phyloP scores from a whole-genome alignment of 1,140 invertebrate species.

The Wiebesia pumilae region DNA sequence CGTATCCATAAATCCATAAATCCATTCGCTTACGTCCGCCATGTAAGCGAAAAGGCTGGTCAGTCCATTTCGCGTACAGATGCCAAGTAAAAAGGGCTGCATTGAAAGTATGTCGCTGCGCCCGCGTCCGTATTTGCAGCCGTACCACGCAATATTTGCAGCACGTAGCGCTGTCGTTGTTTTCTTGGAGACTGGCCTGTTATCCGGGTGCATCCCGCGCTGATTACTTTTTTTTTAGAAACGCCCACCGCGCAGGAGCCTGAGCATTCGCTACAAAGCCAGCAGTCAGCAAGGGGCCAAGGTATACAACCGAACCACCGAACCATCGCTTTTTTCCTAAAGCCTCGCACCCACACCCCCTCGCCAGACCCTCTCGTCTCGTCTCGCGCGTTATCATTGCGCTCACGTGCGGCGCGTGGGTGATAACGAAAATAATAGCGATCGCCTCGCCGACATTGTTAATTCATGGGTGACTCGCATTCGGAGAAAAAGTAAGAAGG shows the following conservation, averaged over 20 bases:
- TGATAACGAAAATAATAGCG: neutral
- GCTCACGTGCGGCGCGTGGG: neutral
- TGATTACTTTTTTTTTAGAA: slow-evolving; percentile 76
- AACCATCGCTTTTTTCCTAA: slow-evolving; percentile 34
- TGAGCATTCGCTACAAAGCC: slow-evolving; percentile 77
- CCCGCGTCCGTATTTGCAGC: neutral
- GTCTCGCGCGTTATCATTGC: neutral
- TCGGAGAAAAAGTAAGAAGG: too few species aligned
- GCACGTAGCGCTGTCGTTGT: neutral
- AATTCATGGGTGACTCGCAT: neutral
- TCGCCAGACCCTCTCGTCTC: neutral
- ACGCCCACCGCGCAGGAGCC: slow-evolving; percentile 75
- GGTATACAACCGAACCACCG: slow-evolving; percentile 69
- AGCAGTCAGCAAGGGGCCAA: slow-evolving; percentile 77
- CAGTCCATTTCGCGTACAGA: too few species aligned
- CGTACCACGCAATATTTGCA: neutral
- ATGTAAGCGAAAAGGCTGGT: too few species aligned
- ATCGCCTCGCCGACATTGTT: neutral
- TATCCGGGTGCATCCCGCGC: slow-evolving; percentile 37
- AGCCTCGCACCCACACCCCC: neutral
- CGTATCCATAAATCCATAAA: too few species aligned
- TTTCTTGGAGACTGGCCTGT: neutral
- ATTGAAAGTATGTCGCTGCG: too few species aligned
- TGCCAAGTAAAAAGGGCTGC: too few species aligned
- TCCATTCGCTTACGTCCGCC: too few species aligned